Percentiles rank a stretch among this genome's conserved stretches.
Conservation (phyloP, 2,797 vertebrate species). For the Chaetodon trifasciatus region DNA sequence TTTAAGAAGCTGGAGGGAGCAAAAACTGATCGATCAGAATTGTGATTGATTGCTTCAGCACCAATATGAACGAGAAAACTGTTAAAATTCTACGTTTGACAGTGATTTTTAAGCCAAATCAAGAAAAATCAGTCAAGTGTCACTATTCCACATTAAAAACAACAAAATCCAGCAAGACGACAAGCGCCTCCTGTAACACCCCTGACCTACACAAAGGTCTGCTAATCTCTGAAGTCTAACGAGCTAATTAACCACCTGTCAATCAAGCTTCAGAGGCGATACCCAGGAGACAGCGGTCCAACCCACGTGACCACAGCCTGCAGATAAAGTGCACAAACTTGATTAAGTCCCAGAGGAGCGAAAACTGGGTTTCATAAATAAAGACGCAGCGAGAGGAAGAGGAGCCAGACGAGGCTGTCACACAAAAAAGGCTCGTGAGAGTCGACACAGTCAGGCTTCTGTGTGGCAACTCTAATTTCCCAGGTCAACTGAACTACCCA, state of each 20-base stretch:
- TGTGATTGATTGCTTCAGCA: too few species aligned
- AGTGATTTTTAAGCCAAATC: not conserved
- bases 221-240: constrained; percentile 25
- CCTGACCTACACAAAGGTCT: constrained; percentile 33
- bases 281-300: not conserved
- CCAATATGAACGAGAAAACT: not conserved
- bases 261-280: constrained; percentile 26
- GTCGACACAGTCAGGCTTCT: too few species aligned
- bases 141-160: not conserved
- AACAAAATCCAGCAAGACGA: not conserved
- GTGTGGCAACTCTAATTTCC: not conserved
- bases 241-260: constrained; percentile 43
- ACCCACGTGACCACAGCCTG: not conserved
- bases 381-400: not conserved
- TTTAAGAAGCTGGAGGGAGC: not conserved
- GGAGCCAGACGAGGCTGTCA: not conserved
- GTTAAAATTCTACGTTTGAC: not conserved
- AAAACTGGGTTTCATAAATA: not conserved
- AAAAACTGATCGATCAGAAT: not conserved
- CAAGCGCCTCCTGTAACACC: not conserved
- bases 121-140: not conserved
- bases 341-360: not conserved
- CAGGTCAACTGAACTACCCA: not conserved
- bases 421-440: not conserved
- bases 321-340: constrained; percentile 1